Evolutionary conservation across 2,888 invertebrate species (phyloP).

Genomic region (Vandiemenella viatica): DNA sequence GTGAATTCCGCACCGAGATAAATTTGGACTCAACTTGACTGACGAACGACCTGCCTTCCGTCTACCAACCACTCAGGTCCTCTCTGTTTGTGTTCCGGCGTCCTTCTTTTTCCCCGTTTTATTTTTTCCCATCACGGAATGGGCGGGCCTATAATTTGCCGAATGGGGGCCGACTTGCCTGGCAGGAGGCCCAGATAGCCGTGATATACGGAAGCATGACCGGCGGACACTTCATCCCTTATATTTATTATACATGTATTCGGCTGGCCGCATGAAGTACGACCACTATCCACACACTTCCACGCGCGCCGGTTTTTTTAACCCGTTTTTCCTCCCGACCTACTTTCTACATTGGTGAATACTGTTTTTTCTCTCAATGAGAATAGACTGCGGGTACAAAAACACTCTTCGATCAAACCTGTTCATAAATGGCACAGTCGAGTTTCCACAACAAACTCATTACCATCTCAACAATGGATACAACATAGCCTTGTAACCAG

Average conservation of each 20-base stretch:
- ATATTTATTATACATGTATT: constrained; percentile 8
- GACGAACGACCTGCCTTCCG: not conserved
- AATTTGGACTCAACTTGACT: too few species aligned
- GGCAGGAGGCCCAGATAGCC: not conserved
- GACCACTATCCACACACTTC: not conserved
- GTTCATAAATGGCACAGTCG: too few species aligned
- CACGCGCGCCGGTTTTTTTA: not conserved
- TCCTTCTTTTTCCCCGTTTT: too few species aligned
- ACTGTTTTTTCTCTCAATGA: too few species aligned
- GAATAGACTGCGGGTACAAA: too few species aligned
- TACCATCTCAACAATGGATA: too few species aligned
- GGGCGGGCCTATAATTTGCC: not conserved
- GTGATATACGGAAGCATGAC: not conserved
- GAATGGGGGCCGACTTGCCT: not conserved
- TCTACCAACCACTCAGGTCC: not conserved
- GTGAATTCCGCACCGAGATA: not conserved
- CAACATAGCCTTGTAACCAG: too few species aligned
- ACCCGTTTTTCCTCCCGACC: not conserved
- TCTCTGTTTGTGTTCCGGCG: not conserved
- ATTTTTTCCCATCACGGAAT: too few species aligned
- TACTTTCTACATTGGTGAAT: too few species aligned
- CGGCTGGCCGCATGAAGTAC: not conserved
- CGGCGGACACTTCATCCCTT: not conserved
- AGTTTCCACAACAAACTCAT: too few species aligned
- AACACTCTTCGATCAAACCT: too few species aligned